Conservation (phyloP, 2,113 vertebrate genomes). For the Picathartes gymnocephalus region DNA sequence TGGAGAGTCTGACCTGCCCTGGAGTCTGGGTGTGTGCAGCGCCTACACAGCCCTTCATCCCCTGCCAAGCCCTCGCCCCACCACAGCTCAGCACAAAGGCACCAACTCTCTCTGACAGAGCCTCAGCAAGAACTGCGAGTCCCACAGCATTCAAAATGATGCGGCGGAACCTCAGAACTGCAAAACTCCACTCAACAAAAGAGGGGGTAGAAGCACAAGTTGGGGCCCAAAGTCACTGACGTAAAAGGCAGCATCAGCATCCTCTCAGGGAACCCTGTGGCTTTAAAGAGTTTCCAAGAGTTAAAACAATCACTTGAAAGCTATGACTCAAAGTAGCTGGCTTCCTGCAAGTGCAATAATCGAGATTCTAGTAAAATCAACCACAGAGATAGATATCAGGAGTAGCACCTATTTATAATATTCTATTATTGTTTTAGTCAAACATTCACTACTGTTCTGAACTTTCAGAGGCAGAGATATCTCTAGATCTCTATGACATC, state of each 20-base stretch:
- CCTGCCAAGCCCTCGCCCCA: background rate
- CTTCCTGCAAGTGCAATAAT: background rate
- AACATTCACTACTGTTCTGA: background rate
- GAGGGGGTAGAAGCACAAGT: background rate
- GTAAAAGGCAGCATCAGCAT: background rate
- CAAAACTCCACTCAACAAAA: background rate
- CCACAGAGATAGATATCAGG: background rate
- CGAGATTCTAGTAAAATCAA: background rate
- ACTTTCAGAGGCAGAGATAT: background rate
- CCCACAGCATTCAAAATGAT: background rate
- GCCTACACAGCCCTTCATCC: background rate
- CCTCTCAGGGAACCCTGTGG: background rate
- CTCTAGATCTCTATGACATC: background rate
- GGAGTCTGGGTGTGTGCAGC: rapidly evolving
- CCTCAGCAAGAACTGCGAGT: background rate
- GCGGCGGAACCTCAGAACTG: background rate
- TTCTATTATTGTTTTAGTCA: background rate
- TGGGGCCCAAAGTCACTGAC: background rate
- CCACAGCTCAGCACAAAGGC: background rate
- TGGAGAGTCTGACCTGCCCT: background rate
- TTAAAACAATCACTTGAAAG: background rate
- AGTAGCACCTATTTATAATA: background rate
- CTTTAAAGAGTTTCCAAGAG: background rate
- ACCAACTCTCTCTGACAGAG: background rate
- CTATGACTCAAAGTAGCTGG: background rate